Evolutionary conservation across 2,797 vertebrate species (phyloP).

Genomic region (Lerista edwardsae): DNA sequence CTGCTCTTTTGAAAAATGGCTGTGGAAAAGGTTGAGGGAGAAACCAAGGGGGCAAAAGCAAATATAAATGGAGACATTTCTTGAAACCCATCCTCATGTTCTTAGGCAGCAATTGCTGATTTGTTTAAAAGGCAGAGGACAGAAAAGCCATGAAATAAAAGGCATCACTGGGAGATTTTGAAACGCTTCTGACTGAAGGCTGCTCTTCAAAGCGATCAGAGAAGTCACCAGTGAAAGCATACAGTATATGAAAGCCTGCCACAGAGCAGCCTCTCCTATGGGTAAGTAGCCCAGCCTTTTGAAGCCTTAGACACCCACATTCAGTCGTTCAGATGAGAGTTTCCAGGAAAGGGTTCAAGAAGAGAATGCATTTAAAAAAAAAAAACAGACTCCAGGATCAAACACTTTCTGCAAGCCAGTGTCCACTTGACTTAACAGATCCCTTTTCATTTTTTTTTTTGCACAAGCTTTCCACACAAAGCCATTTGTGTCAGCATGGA

Average conservation of each 20-base stretch:
- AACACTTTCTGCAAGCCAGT: neutral
- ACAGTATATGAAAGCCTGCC: neutral
- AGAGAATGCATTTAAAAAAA: neutral
- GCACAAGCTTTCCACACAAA: neutral
- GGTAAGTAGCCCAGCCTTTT: constrained; percentile 11
- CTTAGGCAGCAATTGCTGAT: neutral
- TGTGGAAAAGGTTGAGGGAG: accelerated
- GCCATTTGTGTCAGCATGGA: neutral
- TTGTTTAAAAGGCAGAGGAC: neutral
- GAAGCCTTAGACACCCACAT: neutral
- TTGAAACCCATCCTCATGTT: constrained; percentile 11
- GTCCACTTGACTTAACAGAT: constrained; percentile 1
- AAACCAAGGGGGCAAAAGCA: neutral
- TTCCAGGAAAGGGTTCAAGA: accelerated
- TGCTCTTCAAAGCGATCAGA: constrained; percentile 34
- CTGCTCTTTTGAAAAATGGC: neutral
- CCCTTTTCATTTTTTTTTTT: neutral
- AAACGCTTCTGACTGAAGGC: constrained; percentile 27
- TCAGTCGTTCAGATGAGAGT: constrained; percentile 12
- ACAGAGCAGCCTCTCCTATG: constrained; percentile 21
- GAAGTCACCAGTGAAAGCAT: constrained; percentile 28
- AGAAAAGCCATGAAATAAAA: neutral
- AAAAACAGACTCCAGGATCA: neutral
- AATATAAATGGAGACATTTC: neutral
- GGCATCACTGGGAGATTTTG: neutral